Evolutionary conservation across 2,113 vertebrate genomes (phyloP).

Genomic region (Argyrosomus japonicus): DNA sequence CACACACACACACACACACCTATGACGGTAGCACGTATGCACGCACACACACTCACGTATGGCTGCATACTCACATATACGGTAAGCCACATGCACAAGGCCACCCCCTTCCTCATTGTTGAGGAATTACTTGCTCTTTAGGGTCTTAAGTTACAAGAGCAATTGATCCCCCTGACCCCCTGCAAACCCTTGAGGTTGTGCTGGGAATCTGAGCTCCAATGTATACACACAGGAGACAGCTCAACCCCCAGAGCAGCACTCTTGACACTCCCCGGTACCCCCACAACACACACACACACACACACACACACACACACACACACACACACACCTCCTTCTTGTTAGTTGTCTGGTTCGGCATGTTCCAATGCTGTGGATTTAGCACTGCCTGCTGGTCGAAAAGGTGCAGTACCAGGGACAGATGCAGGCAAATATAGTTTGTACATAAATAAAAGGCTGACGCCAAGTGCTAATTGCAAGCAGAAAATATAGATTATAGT

Average conservation of each 20-base stretch:
- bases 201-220: conserved; percentile 92
- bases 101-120: conserved; percentile 88
- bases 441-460: conserved; percentile 21
- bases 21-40: conserved; percentile 31
- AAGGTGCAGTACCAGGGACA: neutral
- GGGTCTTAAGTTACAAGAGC: conserved; percentile 94
- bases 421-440: neutral
- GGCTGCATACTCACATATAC: conserved; percentile 44
- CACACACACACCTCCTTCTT: neutral
- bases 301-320: conserved; percentile 18
- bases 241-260: conserved; percentile 82
- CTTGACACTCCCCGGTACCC: conserved; percentile 64
- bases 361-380: conserved; percentile 52
- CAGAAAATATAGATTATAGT: conserved; percentile 41
- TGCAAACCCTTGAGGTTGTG: conserved; percentile 91
- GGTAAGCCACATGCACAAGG: conserved; percentile 61
- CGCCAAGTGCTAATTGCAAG: conserved; percentile 41
- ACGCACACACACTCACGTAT: conserved; percentile 18
- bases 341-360: conserved; percentile 20
- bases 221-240: conserved; percentile 91
- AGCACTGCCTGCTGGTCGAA: conserved; percentile 84
- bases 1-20: conserved; percentile 57
- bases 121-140: conserved; percentile 94
- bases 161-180: conserved; percentile 96
- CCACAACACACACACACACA: conserved; percentile 24